Evolutionary conservation across 2,888 invertebrate genomes (phyloP).

Genomic region (Blastobasis lacticolella): DNA sequence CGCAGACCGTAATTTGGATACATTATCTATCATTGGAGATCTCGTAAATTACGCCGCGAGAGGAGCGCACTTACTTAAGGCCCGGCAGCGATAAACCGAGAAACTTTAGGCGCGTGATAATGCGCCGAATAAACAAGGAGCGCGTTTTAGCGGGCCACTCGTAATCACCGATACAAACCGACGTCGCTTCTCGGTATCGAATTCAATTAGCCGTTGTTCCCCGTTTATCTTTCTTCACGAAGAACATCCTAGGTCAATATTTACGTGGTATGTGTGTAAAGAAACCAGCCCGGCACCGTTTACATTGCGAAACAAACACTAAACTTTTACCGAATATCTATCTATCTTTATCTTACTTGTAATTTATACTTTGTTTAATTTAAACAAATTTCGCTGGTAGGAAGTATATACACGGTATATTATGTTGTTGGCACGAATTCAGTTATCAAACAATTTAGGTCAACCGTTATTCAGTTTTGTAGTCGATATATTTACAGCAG

Average conservation of each 20-base stretch:
- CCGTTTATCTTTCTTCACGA: slow-evolving; percentile 35
- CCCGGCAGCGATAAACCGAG: neutral
- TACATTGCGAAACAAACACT: slow-evolving; percentile 24
- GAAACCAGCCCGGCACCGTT: slow-evolving; percentile 31
- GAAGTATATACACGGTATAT: neutral
- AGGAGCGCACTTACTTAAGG: slow-evolving; percentile 20
- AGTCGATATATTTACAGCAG: too few relatives aligned
- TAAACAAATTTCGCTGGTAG: neutral
- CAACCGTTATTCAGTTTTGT: slow-evolving; percentile 27
- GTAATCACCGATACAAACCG: slow-evolving; percentile 55
- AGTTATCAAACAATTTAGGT: slow-evolving; percentile 37
- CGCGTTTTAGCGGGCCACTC: slow-evolving; percentile 46
- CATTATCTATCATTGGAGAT: slow-evolving; percentile 51
- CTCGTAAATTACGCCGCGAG: slow-evolving; percentile 38
- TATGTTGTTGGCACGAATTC: slow-evolving; percentile 25
- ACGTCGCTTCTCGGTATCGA: slow-evolving; percentile 37
- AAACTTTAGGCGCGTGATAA: slow-evolving; percentile 31
- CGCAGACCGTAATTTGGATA: slow-evolving; percentile 40
- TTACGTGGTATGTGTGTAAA: slow-evolving; percentile 37
- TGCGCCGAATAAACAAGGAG: slow-evolving; percentile 43
- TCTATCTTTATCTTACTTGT: neutral
- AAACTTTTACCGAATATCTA: slow-evolving; percentile 12
- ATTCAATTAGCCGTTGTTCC: slow-evolving; percentile 53
- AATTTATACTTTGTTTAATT: neutral
- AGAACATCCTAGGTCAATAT: slow-evolving; percentile 61